Evolutionary conservation across 2,888 invertebrate genomes (phyloP).

Genomic region (Cryptus viduatorius): DNA sequence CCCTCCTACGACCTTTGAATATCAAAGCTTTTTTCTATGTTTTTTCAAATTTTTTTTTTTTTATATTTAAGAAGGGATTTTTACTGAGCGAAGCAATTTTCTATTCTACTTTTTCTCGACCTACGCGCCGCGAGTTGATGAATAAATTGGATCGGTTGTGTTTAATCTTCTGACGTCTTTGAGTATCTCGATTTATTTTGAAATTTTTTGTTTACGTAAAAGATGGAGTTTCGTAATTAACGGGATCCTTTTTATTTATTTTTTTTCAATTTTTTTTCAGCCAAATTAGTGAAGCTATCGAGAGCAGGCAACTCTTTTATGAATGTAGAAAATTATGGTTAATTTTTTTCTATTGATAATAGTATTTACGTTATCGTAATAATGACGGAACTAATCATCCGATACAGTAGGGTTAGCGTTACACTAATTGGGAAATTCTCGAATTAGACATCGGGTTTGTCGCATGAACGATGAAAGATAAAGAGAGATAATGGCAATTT

Average conservation of each 20-base stretch:
- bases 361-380: not conserved
- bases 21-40: not conserved
- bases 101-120: not conserved
- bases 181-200: too few relatives aligned
- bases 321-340: too few relatives aligned
- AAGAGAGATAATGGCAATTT: constrained; percentile 27
- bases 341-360: not conserved
- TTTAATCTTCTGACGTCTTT: too few relatives aligned
- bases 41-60: not conserved
- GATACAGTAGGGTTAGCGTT: not conserved
- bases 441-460: too few relatives aligned
- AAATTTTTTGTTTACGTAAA: too few relatives aligned
- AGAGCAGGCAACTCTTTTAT: too few relatives aligned
- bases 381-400: not conserved
- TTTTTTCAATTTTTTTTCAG: too few relatives aligned
- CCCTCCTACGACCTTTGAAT: not conserved
- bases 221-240: too few relatives aligned
- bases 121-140: not conserved
- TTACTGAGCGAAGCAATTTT: not conserved
- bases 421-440: constrained; percentile 9
- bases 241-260: too few relatives aligned
- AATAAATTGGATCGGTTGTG: too few relatives aligned
- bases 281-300: too few relatives aligned
- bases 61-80: not conserved
- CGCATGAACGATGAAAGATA: not conserved